Base-by-base conservation (phyloP, 2,113 vertebrate species). In the Actinemys pallida region DNA sequence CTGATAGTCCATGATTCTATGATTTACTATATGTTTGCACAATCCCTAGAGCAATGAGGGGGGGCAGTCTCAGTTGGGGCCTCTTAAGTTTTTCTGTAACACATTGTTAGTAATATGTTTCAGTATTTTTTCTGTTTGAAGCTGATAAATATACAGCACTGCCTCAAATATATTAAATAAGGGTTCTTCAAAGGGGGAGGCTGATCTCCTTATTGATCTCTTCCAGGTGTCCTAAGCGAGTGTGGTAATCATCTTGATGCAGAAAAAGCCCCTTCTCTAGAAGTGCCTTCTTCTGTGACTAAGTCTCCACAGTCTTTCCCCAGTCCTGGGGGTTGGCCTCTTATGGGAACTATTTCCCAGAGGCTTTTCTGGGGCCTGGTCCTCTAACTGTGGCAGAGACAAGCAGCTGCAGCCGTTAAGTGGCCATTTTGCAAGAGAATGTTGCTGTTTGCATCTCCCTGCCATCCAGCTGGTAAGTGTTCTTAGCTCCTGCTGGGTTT, bases 41-140 rank as follows among this genome's bases (percentile, higher is more conserved):
- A 80, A 16, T 16, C 16, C 1, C 0, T n/a, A 42, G n/a, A 25
- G 57, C 22, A 50, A n/a, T 24, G 14, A 3, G 11, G 29, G 6
- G 42, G 62, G 62, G 8, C 5, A 69, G 1, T 27, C 31, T 82
- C 52, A 16, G 8, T 0, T 91, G 35, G 24, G 22, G 53, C 92
- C 47, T 78, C n/a, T 11, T 11, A 42, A 13, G 10, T 86, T 4
- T 27, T 75, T 86, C 54, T 86, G 39, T 47, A 79, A 31, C 45
- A 78, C 3, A 1, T 50, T 39, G 83, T 57, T 86, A 90, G 86
- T 65, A 65, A 35, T n/a, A 35, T 19, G 16, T 35, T 12, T 84
- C n/a, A 24, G 10, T 82, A 0, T 86, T 86, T 90, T 57, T 90
- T 88, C 76, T 22, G 65, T 72, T 84, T 42, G 53, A 65, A 8